Evolutionary conservation across 2,797 vertebrate genomes (phyloP).

Genomic region (Lepidocolaptes lacrymiger): DNA sequence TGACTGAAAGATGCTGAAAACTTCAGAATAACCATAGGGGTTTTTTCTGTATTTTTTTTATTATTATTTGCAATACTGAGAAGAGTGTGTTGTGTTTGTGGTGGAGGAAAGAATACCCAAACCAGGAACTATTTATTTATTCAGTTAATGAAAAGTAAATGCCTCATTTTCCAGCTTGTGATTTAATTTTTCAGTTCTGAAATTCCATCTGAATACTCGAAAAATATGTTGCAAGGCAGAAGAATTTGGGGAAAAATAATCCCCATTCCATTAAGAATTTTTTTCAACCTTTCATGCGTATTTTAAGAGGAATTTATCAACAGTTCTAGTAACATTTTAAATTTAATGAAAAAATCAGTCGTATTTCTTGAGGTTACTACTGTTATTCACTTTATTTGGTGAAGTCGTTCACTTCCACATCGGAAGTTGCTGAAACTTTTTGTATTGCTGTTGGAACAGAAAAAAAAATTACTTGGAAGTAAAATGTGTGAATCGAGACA

Average conservation of each 20-base stretch:
- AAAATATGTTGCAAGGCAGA: background rate
- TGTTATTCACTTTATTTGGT: background rate
- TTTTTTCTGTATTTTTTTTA: background rate
- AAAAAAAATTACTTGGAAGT: background rate
- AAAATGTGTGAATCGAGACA: background rate
- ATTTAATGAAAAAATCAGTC: background rate
- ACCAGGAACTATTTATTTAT: background rate
- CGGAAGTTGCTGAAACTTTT: background rate
- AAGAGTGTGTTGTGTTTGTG: background rate
- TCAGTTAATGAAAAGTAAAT: background rate
- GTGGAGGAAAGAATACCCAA: background rate
- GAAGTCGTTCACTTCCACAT: background rate
- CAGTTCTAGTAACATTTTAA: background rate
- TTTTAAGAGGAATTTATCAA: background rate
- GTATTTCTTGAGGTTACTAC: background rate
- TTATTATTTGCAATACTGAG: background rate
- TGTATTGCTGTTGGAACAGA: background rate
- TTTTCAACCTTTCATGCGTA: background rate
- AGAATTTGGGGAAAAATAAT: background rate
- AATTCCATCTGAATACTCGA: background rate
- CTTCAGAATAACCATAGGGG: background rate
- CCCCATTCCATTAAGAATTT: background rate
- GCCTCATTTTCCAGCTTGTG: background rate
- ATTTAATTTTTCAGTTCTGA: background rate
- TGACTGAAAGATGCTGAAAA: background rate